phyloP scores from a whole-genome alignment of 2,113 vertebrate species.

The Pyrgilauda ruficollis region DNA sequence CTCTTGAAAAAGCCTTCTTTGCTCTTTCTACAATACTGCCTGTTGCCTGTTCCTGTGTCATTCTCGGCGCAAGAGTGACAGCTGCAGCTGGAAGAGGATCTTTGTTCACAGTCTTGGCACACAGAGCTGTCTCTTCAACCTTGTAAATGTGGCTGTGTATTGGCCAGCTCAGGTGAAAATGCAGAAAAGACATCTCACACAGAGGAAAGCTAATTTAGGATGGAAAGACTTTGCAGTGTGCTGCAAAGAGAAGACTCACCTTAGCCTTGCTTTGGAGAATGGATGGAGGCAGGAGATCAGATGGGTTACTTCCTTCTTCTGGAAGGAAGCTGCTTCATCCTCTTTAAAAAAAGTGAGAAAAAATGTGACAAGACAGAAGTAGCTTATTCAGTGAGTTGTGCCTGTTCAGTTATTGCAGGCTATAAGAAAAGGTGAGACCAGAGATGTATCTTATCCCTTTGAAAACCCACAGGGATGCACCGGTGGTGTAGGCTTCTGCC shows the following conservation, averaged over 20 bases:
- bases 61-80: too few relatives aligned
- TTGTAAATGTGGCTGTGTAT: not conserved
- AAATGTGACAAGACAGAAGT: not conserved
- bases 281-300: not conserved
- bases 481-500: not conserved
- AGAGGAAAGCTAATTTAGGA: not conserved
- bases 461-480: not conserved
- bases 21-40: too few relatives aligned
- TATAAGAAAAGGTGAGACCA: not conserved
- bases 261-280: conserved; percentile 35
- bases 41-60: too few relatives aligned
- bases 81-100: not conserved
- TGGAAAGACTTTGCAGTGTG: not conserved
- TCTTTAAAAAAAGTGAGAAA: not conserved
- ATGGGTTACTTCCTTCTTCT: conserved; percentile 30
- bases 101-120: not conserved
- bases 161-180: not conserved
- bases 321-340: conserved; percentile 44
- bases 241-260: not conserved
- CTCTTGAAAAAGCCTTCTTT: too few relatives aligned
- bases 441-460: not conserved
- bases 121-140: not conserved
- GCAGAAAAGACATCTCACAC: not conserved
- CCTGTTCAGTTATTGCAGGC: not conserved
- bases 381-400: not conserved